Conservation (phyloP, 1,140 invertebrate species). For the Lethocerus indicus region DNA sequence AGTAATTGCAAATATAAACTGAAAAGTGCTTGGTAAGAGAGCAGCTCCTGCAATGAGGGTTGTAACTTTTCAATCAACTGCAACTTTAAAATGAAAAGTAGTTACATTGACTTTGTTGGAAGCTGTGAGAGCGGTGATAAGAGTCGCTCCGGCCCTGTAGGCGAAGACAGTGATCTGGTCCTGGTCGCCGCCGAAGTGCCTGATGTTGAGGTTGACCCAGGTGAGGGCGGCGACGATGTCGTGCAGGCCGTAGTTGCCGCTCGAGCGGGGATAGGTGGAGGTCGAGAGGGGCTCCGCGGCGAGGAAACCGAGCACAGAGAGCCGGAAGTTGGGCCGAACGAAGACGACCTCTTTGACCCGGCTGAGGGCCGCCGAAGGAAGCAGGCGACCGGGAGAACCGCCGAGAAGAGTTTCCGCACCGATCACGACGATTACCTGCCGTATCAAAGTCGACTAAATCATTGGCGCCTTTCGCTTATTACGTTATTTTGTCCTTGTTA, state of each 20-base stretch:
- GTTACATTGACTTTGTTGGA: conserved; percentile 27
- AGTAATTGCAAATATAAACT: neutral
- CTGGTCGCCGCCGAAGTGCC: conserved; percentile 65
- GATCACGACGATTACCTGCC: too few species aligned
- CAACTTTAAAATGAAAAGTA: neutral
- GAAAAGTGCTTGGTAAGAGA: neutral
- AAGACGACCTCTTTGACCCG: conserved; percentile 62
- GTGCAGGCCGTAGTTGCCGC: conserved; percentile 73
- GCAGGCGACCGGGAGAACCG: too few species aligned
- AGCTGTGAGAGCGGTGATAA: conserved; percentile 49
- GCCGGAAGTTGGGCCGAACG: conserved; percentile 59
- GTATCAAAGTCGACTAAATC: too few species aligned
- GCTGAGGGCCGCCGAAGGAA: too few species aligned
- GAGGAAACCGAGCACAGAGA: conserved; percentile 52
- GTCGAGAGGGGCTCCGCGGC: conserved; percentile 48
- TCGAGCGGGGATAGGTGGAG: conserved; percentile 47
- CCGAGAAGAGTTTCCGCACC: too few species aligned
- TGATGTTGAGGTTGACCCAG: conserved; percentile 67
- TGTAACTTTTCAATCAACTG: neutral
- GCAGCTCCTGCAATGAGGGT: neutral
- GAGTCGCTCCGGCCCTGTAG: conserved; percentile 57
- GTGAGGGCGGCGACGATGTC: conserved; percentile 58
- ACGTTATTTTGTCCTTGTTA: too few species aligned
- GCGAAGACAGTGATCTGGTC: conserved; percentile 60
- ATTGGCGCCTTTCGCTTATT: too few species aligned